A percentile compares a stretch with the other conserved stretches of the same genome.
Evolutionary conservation across 2,113 vertebrate genomes (phyloP).

Genomic region (Channa argus): DNA sequence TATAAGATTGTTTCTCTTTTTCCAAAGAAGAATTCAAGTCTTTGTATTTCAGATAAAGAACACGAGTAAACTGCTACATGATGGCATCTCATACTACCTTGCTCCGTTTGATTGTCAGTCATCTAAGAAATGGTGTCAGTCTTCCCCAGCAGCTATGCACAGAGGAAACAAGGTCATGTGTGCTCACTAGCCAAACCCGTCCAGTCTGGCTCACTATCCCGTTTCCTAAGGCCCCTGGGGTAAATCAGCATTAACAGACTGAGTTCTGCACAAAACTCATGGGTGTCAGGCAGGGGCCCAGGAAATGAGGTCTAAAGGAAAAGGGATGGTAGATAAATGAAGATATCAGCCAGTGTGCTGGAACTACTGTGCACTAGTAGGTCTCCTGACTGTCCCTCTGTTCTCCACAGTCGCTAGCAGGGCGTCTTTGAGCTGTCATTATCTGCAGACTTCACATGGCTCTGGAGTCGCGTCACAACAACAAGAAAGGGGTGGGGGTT

Average conservation of each 20-base stretch:
- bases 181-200: slow-evolving; percentile 42
- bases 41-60: slow-evolving; percentile 8
- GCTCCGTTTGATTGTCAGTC: slow-evolving; percentile 17
- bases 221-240: slow-evolving; percentile 13
- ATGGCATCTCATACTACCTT: slow-evolving; percentile 25
- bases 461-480: slow-evolving; percentile 56
- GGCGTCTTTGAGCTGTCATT: slow-evolving; percentile 73
- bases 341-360: slow-evolving; percentile 40
- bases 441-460: slow-evolving; percentile 70
- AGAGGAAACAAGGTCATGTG: slow-evolving; percentile 45
- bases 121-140: slow-evolving; percentile 50
- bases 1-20: slow-evolving; percentile 6
- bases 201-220: slow-evolving; percentile 26
- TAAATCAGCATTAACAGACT: slow-evolving; percentile 50
- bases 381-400: slow-evolving; percentile 39
- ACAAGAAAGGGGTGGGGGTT: slow-evolving; percentile 51
- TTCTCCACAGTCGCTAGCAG: slow-evolving; percentile 52
- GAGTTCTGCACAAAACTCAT: slow-evolving; percentile 46
- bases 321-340: slow-evolving; percentile 38
- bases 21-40: slow-evolving; percentile 1
- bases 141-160: slow-evolving; percentile 46
- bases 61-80: slow-evolving; percentile 26
- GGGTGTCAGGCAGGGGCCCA: not conserved
- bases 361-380: slow-evolving; percentile 36
- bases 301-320: slow-evolving; percentile 26